phyloP scores from a whole-genome alignment of 2,797 vertebrate genomes.

The Rallus crepitans region DNA sequence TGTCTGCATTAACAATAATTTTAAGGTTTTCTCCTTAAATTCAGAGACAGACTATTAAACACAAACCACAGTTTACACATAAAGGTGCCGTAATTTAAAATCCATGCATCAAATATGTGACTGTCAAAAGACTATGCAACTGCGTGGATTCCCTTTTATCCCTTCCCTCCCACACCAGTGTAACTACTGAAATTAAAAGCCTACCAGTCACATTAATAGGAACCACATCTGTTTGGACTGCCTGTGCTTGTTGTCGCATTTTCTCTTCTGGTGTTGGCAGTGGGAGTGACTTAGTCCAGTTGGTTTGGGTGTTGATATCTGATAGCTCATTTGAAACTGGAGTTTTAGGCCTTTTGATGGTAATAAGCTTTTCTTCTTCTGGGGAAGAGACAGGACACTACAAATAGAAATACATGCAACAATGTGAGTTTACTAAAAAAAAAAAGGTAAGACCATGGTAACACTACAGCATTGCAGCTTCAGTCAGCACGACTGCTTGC shows the following conservation, averaged over 20 bases:
- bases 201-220: slow-evolving; percentile 97
- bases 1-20: not conserved
- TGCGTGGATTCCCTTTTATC: not conserved
- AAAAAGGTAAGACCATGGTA: not conserved
- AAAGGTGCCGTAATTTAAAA: not conserved
- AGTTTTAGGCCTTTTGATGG: slow-evolving; percentile 86
- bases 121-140: not conserved
- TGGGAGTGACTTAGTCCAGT: slow-evolving; percentile 85
- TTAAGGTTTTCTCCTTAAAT: not conserved
- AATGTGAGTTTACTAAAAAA: not conserved
- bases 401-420: slow-evolving; percentile 17
- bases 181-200: slow-evolving; percentile 47
- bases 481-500: not conserved
- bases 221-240: slow-evolving; percentile 92
- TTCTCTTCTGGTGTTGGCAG: slow-evolving; percentile 96
- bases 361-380: slow-evolving; percentile 83
- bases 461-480: not conserved
- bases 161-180: not conserved
- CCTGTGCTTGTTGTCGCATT: slow-evolving; percentile 92
- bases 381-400: slow-evolving; percentile 75
- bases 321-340: slow-evolving; percentile 80
- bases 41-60: not conserved
- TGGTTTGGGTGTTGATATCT: slow-evolving; percentile 83
- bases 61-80: not conserved
- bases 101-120: not conserved